Evolutionary conservation across 2,888 invertebrate species (phyloP).

Genomic region (Tupiocoris notatus): DNA sequence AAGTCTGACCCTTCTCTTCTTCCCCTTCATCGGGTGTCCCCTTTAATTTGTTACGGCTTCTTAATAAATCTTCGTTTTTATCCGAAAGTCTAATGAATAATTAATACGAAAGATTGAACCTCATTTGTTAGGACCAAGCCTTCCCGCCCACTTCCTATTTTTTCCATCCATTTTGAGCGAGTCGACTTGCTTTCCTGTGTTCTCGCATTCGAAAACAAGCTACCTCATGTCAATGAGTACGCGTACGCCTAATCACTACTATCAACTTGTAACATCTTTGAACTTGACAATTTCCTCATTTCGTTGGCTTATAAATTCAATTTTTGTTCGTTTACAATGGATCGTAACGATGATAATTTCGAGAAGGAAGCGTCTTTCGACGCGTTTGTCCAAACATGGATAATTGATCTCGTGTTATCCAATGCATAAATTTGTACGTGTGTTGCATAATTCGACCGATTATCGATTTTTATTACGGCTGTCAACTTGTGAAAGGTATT

Average conservation of each 20-base stretch:
- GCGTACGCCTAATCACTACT: neutral
- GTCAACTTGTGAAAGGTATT: too few species aligned
- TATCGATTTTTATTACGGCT: too few species aligned
- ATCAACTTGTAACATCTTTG: neutral
- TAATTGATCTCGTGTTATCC: neutral
- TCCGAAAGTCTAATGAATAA: conserved; percentile 16
- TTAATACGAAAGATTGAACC: conserved; percentile 26
- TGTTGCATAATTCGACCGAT: too few species aligned
- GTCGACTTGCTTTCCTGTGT: neutral
- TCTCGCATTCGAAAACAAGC: neutral
- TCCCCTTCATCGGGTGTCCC: neutral
- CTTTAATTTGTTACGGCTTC: neutral
- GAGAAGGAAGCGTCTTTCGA: neutral
- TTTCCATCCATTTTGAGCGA: neutral
- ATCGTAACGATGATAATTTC: too few species aligned
- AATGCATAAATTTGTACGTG: too few species aligned
- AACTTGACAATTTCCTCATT: neutral
- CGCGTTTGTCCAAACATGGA: neutral
- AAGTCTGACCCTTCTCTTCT: neutral
- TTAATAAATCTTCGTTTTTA: neutral
- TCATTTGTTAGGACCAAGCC: conserved; percentile 13
- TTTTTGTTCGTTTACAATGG: too few species aligned
- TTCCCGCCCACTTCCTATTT: neutral
- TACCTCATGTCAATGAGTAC: too few species aligned
- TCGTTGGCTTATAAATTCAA: neutral